Conservation (phyloP, 2,797 vertebrate species). For the Tenualosa thibaudeaui region DNA sequence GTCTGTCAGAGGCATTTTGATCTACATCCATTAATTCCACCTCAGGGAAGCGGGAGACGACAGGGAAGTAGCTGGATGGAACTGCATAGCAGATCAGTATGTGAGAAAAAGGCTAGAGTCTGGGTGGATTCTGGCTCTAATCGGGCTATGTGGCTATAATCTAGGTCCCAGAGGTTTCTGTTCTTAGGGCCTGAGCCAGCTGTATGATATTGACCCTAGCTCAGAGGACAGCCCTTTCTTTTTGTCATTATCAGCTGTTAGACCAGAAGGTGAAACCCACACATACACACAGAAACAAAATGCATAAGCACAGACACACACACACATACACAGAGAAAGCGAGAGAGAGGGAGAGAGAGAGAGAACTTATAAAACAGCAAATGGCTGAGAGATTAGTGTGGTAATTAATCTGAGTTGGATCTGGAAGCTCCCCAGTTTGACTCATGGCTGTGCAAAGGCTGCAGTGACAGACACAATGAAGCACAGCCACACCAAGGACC, state of each 20-base stretch:
- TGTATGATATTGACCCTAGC: background rate
- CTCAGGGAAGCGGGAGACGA: too few species aligned
- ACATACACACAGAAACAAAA: background rate
- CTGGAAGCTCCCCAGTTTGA: background rate
- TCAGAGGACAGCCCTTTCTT: background rate
- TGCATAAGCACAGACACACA: background rate
- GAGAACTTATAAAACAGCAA: background rate
- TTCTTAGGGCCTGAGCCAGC: background rate
- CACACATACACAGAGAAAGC: background rate
- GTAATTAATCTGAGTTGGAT: conserved; percentile 12
- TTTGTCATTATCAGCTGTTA: background rate
- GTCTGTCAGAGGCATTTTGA: too few species aligned
- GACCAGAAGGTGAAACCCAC: background rate
- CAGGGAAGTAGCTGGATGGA: too few species aligned
- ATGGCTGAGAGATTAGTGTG: conserved; percentile 17
- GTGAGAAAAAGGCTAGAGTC: too few species aligned
- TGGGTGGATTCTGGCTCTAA: background rate
- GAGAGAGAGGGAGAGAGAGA: too few species aligned
- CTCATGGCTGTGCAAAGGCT: background rate
- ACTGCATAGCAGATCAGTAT: too few species aligned
- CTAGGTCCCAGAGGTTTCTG: background rate
- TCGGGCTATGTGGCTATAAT: background rate
- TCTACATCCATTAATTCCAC: too few species aligned
- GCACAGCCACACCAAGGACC: background rate
- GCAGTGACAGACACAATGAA: background rate